phyloP scores from a whole-genome alignment of 2,797 vertebrate genomes.

The Otus scops region DNA sequence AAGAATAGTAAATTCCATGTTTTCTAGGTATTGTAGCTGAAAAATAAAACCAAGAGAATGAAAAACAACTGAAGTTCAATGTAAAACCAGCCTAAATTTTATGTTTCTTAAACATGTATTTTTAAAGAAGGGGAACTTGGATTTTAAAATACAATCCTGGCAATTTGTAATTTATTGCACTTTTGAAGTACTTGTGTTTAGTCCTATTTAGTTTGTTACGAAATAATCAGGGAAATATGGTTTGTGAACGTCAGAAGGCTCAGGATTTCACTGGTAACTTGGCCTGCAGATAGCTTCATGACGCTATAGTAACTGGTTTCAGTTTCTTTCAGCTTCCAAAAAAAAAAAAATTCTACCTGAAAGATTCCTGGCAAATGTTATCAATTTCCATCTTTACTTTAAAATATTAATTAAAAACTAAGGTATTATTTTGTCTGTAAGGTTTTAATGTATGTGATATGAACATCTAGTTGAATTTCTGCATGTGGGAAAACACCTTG shows the following conservation, averaged over 20 bases:
- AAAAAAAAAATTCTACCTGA: neutral
- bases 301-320: neutral
- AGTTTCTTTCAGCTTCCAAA: neutral
- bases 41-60: neutral
- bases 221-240: neutral
- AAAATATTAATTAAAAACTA: neutral
- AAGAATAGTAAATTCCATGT: neutral
- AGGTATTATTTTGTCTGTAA: neutral
- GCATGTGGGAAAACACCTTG: neutral
- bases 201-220: neutral
- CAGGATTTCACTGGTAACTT: neutral
- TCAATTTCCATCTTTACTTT: neutral
- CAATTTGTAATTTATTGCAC: neutral
- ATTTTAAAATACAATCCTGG: neutral
- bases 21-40: neutral
- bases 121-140: fast-evolving
- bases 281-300: neutral
- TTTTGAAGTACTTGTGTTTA: neutral
- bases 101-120: fast-evolving
- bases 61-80: neutral
- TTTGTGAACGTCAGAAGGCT: neutral
- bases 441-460: neutral
- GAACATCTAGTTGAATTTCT: neutral
- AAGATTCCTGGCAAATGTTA: neutral
- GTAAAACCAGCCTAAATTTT: neutral